Evolutionary conservation across 2,888 invertebrate species (phyloP), one percentile per base, ranked within the genome.

Genomic region (Uloborus plumipes): DNA sequence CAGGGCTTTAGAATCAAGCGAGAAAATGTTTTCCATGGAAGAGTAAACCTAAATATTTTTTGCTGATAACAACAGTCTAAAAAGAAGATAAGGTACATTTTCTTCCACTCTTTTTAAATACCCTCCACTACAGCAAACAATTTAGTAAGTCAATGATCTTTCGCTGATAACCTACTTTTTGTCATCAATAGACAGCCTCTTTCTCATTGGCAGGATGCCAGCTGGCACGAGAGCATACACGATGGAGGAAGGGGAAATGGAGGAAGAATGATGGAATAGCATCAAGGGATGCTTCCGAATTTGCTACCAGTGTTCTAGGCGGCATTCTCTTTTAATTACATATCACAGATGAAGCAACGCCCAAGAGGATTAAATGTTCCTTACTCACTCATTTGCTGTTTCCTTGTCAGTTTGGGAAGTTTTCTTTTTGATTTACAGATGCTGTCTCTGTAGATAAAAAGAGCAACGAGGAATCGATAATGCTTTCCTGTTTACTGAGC

Each of bases 131-230:
- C 39, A 39, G 39, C 39, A 39, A 39, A 39, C 39, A 39, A 9
- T 39, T 39, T 39, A 39, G 39, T 39, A 66, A 76, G 76, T 69
- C 76, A 76, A 55, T 51, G 67, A 59, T 75, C 75, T 50, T 47
- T 47, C 9, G 47, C 31, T 47, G 47, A 59, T 15, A 39, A 16
- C 55, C 69, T 49, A 69, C 62, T 76, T 76, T 76, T 76, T 76
- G 76, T 62, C 76, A 76, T 50, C 39, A 69, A 76, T 69, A 69
- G 76, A 61, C 69, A 76, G 49, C 61, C 61, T 62, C 55, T 66
- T 51, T 51, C 51, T 31, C 39, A 20, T 18, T 76, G 76, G 76
- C 76, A 14, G 7, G 18, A 62, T 62, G 76, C 76, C 76, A 76
- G 76, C 67, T 76, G 72, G 62, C 72, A 62, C 49, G 13, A 16